Conservation (phyloP, 2,113 vertebrate species). For the Cisticola juncidis region DNA sequence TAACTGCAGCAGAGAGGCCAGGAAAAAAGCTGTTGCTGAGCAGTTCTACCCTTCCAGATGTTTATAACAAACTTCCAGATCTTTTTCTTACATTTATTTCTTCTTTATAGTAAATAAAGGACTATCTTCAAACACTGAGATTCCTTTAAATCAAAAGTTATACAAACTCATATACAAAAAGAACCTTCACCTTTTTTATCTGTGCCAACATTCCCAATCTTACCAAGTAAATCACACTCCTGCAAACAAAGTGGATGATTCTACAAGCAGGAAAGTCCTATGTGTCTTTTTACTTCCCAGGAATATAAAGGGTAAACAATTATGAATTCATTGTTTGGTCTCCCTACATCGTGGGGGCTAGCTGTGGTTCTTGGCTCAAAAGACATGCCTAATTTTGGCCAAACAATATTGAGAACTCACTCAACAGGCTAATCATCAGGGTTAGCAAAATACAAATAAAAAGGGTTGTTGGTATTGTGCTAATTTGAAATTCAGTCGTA, state of each 20-base stretch:
- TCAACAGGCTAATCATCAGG: not conserved
- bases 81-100: not conserved
- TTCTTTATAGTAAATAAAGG: not conserved
- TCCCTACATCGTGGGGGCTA: not conserved
- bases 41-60: not conserved
- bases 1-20: not conserved
- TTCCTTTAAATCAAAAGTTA: not conserved
- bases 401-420: not conserved
- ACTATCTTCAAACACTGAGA: not conserved
- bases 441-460: not conserved
- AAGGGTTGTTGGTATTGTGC: not conserved
- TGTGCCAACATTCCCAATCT: not conserved
- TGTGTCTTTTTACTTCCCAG: not conserved
- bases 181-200: not conserved
- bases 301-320: not conserved
- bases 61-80: conserved; percentile 22
- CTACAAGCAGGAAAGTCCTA: not conserved
- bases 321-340: not conserved
- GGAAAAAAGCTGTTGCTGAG: not conserved
- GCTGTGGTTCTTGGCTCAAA: not conserved
- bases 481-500: not conserved
- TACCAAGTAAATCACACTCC: not conserved
- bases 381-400: not conserved
- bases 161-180: not conserved
- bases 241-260: not conserved